Evolutionary conservation across 2,888 invertebrate genomes (phyloP), one percentile per base, ranked within the genome.

Genomic region (Trachelus stipa): DNA sequence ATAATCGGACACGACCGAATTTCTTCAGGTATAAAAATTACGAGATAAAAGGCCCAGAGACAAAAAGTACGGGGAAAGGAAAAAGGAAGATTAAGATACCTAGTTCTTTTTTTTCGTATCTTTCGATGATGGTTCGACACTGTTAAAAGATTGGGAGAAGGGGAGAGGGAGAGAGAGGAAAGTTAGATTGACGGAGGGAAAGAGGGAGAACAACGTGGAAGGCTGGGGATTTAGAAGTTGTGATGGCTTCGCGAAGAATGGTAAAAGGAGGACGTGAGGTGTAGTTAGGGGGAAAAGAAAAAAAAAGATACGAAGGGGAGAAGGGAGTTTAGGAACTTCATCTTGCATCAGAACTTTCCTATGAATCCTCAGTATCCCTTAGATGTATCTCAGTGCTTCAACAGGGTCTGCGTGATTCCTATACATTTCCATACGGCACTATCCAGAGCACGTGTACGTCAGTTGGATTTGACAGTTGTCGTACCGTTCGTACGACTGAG

Each of bases 161-260:
- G 30, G 73, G 35, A 34, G 76, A 73, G 69, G 12, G 77, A 75
- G 34, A 37, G 78, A 23, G 68, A 73, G 34, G 74, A 69, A 78
- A 76, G 76, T 56, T 77, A 75, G 75, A 69, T 69, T 34, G 31
- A 77, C n/a, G n/a, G 37, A 74, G 78, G 71, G 75, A 30, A 23
- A 33, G 35, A 23, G 31, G 74, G 76, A 4, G 30, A 31, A 34
- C 12, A 75, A 78, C 40, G 71, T 15, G 56, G 75, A 78, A 80
- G 81, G 76, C 79, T 78, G 74, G 76, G 81, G 82, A 79, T 81
- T 81, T 80, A 79, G 77, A 82, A 82, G 82, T 79, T 83, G 79
- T 77, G 78, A 82, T 82, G 81, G 79, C 73, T 77, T 76, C 77
- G 77, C 76, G 78, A 79, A 79, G 78, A 82, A 83, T 82, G 82